Evolutionary conservation across 2,888 invertebrate genomes (phyloP).

Genomic region (Scaptomyza caliginosa): DNA sequence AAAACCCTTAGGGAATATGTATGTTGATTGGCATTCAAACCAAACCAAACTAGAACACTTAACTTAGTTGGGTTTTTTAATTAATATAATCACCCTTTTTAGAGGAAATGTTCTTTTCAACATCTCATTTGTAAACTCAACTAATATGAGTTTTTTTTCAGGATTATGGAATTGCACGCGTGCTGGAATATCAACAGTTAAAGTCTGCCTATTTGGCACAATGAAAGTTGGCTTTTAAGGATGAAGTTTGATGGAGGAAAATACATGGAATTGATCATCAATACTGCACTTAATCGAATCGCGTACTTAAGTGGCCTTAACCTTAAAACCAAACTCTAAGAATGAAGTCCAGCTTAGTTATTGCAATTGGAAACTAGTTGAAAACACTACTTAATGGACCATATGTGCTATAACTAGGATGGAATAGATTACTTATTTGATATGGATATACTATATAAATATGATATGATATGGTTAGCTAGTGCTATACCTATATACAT

Average conservation of each 20-base stretch:
- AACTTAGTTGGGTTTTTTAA: too few relatives aligned
- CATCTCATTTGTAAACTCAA: not conserved
- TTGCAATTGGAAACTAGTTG: slow-evolving; percentile 18
- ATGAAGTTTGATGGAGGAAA: slow-evolving; percentile 12
- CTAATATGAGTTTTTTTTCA: slow-evolving; percentile 30
- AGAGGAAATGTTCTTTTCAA: too few relatives aligned
- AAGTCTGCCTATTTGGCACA: slow-evolving; percentile 68
- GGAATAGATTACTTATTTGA: slow-evolving; percentile 21
- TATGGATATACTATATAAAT: slow-evolving; percentile 13
- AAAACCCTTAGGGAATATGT: too few relatives aligned
- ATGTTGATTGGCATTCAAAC: too few relatives aligned
- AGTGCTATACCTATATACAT: slow-evolving; percentile 11
- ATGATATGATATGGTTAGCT: slow-evolving; percentile 23
- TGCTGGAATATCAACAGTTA: slow-evolving; percentile 78
- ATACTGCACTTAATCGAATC: slow-evolving; percentile 58
- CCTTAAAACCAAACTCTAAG: slow-evolving; percentile 11
- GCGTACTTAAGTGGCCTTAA: slow-evolving; percentile 71
- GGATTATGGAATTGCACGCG: slow-evolving; percentile 81
- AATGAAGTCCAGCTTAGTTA: slow-evolving; percentile 25
- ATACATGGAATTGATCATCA: slow-evolving; percentile 21
- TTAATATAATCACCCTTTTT: too few relatives aligned
- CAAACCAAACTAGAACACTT: too few relatives aligned
- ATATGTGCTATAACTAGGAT: slow-evolving; percentile 20
- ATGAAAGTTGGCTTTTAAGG: slow-evolving; percentile 23
- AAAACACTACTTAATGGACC: slow-evolving; percentile 26